Percentiles rank a stretch among this genome's conserved stretches.
These are phyloP conservation scores for Myioborus melanocephalus DNA, from an alignment of 2,797 vertebrate genomes.

Conservation along the genomic window DNA sequence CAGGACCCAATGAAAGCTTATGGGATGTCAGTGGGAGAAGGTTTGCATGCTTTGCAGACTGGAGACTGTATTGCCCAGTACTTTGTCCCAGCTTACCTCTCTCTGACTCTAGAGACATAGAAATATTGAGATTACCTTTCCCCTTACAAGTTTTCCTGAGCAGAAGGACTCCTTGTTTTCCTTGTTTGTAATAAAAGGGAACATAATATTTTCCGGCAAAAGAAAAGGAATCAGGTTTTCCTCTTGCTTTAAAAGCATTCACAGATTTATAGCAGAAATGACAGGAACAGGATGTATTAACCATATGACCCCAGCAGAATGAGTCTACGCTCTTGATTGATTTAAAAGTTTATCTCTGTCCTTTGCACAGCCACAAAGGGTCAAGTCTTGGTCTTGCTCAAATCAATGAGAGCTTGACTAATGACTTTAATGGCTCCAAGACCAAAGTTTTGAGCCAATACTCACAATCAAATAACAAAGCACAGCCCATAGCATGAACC, in stretches of 20 bases:
- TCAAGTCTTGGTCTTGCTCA: conserved; percentile 54
- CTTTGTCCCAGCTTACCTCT: neutral
- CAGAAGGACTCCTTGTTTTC: neutral
- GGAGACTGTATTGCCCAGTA: neutral
- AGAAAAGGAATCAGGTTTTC: conserved; percentile 20
- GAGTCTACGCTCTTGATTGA: conserved; percentile 68
- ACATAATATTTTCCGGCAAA: conserved; percentile 20
- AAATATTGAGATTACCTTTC: neutral
- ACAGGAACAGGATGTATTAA: conserved; percentile 73
- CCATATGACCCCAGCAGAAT: conserved; percentile 61
- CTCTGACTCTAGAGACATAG: neutral
- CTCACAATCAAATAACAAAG: conserved; percentile 72
- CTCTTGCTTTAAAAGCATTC: conserved; percentile 51
- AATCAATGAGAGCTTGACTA: conserved; percentile 41
- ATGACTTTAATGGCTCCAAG: conserved; percentile 18
- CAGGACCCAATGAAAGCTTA: neutral
- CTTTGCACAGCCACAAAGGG: conserved; percentile 72
- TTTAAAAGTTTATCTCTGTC: conserved; percentile 73
- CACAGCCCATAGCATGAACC: conserved; percentile 48
- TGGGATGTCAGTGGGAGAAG: neutral
- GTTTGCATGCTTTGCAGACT: neutral
- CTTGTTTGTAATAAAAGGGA: conserved; percentile 8
- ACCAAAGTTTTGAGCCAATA: conserved; percentile 68
- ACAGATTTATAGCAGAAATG: conserved; percentile 71
- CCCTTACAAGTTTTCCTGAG: neutral